Evolutionary conservation across 2,888 invertebrate genomes (phyloP).

Genomic region (Leptinotarsa rubiginosa): DNA sequence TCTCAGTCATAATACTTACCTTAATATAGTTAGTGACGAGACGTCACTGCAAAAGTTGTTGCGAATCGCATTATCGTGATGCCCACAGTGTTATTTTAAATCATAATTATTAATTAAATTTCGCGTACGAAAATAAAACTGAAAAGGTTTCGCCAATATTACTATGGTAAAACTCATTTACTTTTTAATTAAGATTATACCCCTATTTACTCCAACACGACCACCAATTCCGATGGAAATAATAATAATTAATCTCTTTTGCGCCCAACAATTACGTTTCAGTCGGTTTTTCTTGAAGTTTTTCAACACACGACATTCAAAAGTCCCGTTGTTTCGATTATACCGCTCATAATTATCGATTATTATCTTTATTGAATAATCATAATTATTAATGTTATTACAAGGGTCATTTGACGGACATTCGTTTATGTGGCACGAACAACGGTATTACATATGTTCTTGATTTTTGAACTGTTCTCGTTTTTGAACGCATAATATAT

Average conservation of each 20-base stretch:
- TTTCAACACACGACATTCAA: slow-evolving; percentile 21
- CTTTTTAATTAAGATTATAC: slow-evolving; percentile 60
- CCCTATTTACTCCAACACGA: slow-evolving; percentile 54
- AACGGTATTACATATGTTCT: background rate
- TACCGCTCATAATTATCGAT: slow-evolving; percentile 24
- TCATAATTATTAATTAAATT: slow-evolving; percentile 55
- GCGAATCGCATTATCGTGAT: slow-evolving; percentile 46
- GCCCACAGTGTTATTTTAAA: slow-evolving; percentile 52
- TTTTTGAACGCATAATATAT: background rate
- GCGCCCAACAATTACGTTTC: slow-evolving; percentile 47
- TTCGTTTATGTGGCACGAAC: slow-evolving; percentile 19
- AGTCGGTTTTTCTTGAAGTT: slow-evolving; percentile 36
- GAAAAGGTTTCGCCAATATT: slow-evolving; percentile 54
- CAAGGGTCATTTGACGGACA: slow-evolving; percentile 16
- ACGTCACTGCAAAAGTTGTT: slow-evolving; percentile 9
- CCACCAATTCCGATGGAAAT: slow-evolving; percentile 42
- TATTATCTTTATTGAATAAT: slow-evolving; percentile 32
- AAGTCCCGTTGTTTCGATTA: slow-evolving; percentile 22
- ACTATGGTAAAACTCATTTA: slow-evolving; percentile 57
- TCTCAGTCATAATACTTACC: background rate
- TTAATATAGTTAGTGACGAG: background rate
- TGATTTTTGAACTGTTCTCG: background rate
- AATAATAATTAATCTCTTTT: slow-evolving; percentile 51
- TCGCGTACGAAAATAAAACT: slow-evolving; percentile 53
- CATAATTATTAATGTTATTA: slow-evolving; percentile 24